Evolutionary conservation across 2,797 vertebrate genomes (phyloP), one percentile per base, ranked within the genome.

Genomic region (Cephalopachus bancanus): DNA sequence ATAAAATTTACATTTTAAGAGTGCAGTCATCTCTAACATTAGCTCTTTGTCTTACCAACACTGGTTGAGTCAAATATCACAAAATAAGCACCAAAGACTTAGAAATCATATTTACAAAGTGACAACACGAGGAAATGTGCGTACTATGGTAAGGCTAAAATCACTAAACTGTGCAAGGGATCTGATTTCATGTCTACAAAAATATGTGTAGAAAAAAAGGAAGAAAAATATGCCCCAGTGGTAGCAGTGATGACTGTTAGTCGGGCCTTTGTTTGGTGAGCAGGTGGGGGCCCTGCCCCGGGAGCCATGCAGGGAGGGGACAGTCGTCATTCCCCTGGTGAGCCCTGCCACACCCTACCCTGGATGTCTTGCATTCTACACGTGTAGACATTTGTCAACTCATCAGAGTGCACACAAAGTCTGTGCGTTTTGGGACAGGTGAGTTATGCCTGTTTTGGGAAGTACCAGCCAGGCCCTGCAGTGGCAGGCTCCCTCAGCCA

Each of bases 1-100:
- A 81, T 79, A 97, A 97, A 95, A 79, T 74, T 51, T 55, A 67
- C 90, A 93, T 80, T 97, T 92, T 72, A 53, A 88, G 96, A 95
- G 14, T 19, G 24, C 37, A 53, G 24, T 24, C 49, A 49, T 79
- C 28, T 17, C 78, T 64, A 19, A 72, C 37, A 1, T 53, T 30
- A 26, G 30, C 72, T 86, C 17, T 57, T 57, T 28, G 37, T 37
- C 37, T 12, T 37, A 16, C 8, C 72, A 88, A 86, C n/a, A 60
- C 49, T 33, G 65, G 24, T 28, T 24, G 60, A 90, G 33, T 81
- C n/a, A 64, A 59, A 15, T 19, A 22, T 24, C 37, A 83, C 44
- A 57, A 79, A 44, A 37, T 78, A 65, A 15, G 62, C 84, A 83
- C 80, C 33, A 30, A 20, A 83, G 51, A 15, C 69, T 80, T 49